Conservation (phyloP, 2,888 invertebrate genomes). For the Falcaria lacertinaria region DNA sequence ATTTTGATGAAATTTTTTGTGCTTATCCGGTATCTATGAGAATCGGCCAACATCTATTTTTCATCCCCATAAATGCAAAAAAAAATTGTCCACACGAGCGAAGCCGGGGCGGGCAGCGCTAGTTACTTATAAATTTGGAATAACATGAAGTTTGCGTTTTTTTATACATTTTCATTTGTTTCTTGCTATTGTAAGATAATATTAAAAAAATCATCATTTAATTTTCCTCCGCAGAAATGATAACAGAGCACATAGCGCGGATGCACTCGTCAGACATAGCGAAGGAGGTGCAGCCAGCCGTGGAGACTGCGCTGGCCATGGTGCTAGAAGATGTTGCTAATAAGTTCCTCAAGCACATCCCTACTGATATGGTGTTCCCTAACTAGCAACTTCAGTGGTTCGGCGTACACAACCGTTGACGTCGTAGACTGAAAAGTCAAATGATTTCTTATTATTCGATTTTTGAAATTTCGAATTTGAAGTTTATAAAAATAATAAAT, state of each 20-base stretch:
- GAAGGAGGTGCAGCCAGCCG: constrained; percentile 78
- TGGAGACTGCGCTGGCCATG: constrained; percentile 79
- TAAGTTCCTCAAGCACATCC: constrained; percentile 69
- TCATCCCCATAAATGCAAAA: no score
- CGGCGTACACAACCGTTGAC: constrained; percentile 2
- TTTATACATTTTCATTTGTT: no score
- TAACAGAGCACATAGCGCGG: constrained; percentile 78
- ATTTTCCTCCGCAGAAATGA: constrained; percentile 68
- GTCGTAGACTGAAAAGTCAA: no score
- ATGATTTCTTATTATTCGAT: constrained; percentile 4
- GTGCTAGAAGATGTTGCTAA: constrained; percentile 80
- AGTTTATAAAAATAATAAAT: no score
- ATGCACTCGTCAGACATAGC: constrained; percentile 79
- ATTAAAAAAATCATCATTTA: neutral
- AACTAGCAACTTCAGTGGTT: constrained; percentile 27
- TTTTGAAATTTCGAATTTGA: neutral
- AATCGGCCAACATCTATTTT: no score
- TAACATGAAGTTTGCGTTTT: no score
- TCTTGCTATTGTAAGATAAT: neutral
- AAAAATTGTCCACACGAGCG: no score
- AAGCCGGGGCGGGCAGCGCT: no score
- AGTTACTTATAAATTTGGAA: no score
- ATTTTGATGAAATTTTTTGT: no score
- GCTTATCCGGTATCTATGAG: no score
- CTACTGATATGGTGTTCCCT: constrained; percentile 69